Evolutionary conservation across 2,797 vertebrate species (phyloP).

Genomic region (Semotilus atromaculatus): DNA sequence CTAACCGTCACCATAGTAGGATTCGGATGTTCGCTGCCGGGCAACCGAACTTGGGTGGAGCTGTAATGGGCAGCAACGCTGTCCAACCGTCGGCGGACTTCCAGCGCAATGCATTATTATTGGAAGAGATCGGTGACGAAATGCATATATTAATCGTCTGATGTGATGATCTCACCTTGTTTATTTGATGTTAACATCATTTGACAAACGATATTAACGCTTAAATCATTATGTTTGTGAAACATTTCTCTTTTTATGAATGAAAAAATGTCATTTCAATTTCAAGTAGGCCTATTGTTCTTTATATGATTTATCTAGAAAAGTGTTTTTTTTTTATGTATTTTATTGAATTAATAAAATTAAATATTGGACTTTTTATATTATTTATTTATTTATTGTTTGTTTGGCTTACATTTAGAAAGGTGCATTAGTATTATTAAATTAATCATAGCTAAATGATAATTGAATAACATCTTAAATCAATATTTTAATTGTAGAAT

Average conservation of each 20-base stretch:
- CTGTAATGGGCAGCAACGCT: constrained; percentile 51
- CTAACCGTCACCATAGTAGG: not conserved
- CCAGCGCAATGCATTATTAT: constrained; percentile 28
- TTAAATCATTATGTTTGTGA: not conserved
- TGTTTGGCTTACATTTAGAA: not conserved
- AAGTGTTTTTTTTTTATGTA: not conserved
- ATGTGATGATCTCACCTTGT: constrained; percentile 10
- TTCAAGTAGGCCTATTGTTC: too few relatives aligned
- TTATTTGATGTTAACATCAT: not conserved
- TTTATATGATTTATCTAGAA: not conserved
- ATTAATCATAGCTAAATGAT: too few relatives aligned
- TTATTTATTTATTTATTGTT: not conserved
- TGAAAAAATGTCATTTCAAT: too few relatives aligned
- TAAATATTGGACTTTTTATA: not conserved
- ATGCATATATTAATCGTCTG: constrained; percentile 20
- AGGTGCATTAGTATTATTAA: not conserved
- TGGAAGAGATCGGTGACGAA: constrained; percentile 60
- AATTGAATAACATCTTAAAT: too few relatives aligned
- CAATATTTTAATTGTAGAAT: too few relatives aligned
- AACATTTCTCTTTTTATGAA: too few relatives aligned
- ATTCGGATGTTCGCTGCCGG: constrained; percentile 67
- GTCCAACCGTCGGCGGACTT: constrained; percentile 65
- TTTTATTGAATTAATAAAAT: not conserved
- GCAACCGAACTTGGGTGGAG: constrained; percentile 82
- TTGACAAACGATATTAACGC: not conserved